Evolutionary conservation across 2,797 vertebrate genomes (phyloP).

Genomic region (Catamblyrhynchus diadema): DNA sequence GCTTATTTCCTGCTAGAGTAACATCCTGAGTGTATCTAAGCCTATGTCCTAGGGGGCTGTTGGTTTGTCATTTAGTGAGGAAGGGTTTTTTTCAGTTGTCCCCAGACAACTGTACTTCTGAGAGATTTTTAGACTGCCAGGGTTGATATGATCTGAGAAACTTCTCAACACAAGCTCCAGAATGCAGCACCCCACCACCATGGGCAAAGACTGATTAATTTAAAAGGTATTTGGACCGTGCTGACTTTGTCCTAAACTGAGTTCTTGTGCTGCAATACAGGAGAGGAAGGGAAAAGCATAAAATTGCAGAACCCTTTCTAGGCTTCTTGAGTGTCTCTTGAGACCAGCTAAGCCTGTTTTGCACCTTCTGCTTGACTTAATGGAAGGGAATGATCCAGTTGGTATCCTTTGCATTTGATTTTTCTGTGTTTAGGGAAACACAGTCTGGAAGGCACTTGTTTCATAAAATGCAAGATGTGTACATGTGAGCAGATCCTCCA

Average conservation of each 20-base stretch:
- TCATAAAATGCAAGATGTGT: background rate
- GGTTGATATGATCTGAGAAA: background rate
- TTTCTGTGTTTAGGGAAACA: background rate
- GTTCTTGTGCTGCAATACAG: background rate
- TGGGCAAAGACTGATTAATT: background rate
- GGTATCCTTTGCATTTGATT: background rate
- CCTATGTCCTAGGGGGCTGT: background rate
- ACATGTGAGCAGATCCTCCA: background rate
- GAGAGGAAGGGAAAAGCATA: background rate
- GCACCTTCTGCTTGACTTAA: background rate
- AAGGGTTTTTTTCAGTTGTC: background rate
- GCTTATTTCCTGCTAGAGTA: background rate
- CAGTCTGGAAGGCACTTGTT: rapidly evolving
- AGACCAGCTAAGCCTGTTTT: background rate
- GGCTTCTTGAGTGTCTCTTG: background rate
- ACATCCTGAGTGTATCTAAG: background rate
- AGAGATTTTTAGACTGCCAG: background rate
- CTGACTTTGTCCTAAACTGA: background rate
- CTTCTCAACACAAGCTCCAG: background rate
- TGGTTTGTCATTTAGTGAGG: background rate
- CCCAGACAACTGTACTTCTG: background rate
- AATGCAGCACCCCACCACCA: background rate
- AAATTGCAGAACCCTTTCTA: background rate
- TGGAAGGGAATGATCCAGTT: background rate
- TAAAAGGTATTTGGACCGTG: background rate